A percentile compares a stretch with the other conserved stretches of the same genome.
Conservation (phyloP, 1,140 invertebrate species). For the Drosophila pachea region DNA sequence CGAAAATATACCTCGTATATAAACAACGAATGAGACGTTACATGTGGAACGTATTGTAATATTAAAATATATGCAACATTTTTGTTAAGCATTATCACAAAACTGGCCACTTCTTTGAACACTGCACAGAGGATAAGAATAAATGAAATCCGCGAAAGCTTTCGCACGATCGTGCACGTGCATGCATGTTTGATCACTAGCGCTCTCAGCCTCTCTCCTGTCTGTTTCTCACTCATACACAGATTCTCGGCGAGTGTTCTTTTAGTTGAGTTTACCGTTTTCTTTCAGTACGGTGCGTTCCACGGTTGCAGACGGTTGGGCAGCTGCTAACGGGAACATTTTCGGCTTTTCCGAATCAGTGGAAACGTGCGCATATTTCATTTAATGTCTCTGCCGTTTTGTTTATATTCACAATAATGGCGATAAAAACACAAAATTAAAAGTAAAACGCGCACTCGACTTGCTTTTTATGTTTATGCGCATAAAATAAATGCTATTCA, state of each 20-base stretch:
- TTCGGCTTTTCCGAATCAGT: constrained; percentile 39
- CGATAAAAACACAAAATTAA: constrained; percentile 62
- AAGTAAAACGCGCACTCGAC: constrained; percentile 45
- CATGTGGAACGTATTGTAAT: background rate
- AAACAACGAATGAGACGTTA: background rate
- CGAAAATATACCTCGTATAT: background rate
- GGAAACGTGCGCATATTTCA: constrained; percentile 55
- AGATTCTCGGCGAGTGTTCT: constrained; percentile 34
- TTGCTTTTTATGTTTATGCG: constrained; percentile 15
- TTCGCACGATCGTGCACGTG: constrained; percentile 44
- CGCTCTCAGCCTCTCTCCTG: background rate
- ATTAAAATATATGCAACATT: too few species aligned
- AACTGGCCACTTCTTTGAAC: background rate
- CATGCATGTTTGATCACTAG: constrained; percentile 3
- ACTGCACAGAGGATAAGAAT: constrained; percentile 7
- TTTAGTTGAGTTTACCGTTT: constrained; percentile 39
- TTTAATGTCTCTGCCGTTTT: constrained; percentile 33
- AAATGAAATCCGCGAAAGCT: constrained; percentile 20
- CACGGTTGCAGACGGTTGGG: constrained; percentile 46
- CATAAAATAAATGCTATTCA: background rate
- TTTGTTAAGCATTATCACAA: background rate
- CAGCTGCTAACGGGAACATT: constrained; percentile 37
- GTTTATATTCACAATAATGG: constrained; percentile 63
- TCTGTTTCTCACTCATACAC: constrained; percentile 17
- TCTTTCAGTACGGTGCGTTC: constrained; percentile 55